A percentile compares a stretch with the other conserved stretches of the same genome.
Evolutionary conservation across 2,113 vertebrate species (phyloP).

Genomic region (Columbina picui): DNA sequence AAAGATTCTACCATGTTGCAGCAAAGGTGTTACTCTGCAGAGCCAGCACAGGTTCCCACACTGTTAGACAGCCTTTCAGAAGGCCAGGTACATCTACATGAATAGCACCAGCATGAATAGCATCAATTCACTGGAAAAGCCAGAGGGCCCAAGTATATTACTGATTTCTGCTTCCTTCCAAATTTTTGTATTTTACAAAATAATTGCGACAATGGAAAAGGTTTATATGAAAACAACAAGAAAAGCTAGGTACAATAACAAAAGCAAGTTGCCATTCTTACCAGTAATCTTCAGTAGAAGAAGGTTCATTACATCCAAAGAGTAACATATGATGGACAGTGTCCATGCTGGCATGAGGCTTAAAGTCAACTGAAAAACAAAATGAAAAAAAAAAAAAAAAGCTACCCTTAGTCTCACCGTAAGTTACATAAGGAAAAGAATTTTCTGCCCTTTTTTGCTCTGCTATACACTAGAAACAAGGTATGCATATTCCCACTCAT

Average conservation of each 20-base stretch:
- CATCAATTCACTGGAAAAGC: background rate
- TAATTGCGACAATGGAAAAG: background rate
- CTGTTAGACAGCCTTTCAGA: background rate
- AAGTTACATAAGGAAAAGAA: background rate
- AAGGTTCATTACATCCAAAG: slow-evolving; percentile 90
- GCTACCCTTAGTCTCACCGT: background rate
- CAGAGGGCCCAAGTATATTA: background rate
- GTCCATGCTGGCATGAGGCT: slow-evolving; percentile 93
- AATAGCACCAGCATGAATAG: background rate
- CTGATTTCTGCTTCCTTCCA: background rate
- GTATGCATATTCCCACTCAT: background rate
- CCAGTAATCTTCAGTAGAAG: slow-evolving; percentile 88
- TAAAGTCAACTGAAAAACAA: slow-evolving; percentile 90
- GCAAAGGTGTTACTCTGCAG: background rate
- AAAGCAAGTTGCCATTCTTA: slow-evolving; percentile 65
- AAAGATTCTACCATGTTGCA: background rate
- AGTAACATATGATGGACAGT: slow-evolving; percentile 97
- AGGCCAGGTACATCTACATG: background rate
- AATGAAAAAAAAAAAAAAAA: slow-evolving; percentile 2
- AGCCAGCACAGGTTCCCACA: fast-evolving
- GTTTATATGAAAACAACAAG: background rate
- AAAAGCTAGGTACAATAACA: background rate
- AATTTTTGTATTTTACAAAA: background rate
- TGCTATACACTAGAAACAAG: background rate
- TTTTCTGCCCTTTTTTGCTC: background rate